A percentile compares a stretch with the other conserved stretches of the same genome.
phyloP scores from a whole-genome alignment of 2,888 invertebrate genomes.

The Parnassius glacialis region DNA sequence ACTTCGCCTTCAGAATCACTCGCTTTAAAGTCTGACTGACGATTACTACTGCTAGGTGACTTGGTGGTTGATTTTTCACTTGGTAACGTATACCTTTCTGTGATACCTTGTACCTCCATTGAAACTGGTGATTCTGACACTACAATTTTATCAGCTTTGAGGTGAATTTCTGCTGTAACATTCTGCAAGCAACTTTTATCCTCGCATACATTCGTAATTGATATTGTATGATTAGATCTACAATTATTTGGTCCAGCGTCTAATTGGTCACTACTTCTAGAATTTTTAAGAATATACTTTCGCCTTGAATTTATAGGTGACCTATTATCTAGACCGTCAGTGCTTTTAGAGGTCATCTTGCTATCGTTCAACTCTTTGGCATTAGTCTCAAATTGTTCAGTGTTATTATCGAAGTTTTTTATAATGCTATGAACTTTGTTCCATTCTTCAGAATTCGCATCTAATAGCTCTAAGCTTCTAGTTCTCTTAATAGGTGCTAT shows the following conservation, averaged over 20 bases:
- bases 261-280: conserved; percentile 68
- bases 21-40: conserved; percentile 44
- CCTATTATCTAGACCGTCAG: conserved; percentile 66
- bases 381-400: conserved; percentile 60
- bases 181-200: conserved; percentile 51
- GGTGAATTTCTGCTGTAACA: conserved; percentile 73
- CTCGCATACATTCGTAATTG: conserved; percentile 32
- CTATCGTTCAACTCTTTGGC: conserved; percentile 68
- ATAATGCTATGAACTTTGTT: conserved; percentile 63
- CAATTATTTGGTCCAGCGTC: conserved; percentile 60
- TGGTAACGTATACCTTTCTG: conserved; percentile 56
- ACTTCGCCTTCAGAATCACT: conserved; percentile 53
- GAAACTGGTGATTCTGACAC: conserved; percentile 67
- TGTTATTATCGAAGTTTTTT: conserved; percentile 62
- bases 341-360: conserved; percentile 75
- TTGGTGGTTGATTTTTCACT: conserved; percentile 60
- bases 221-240: conserved; percentile 36
- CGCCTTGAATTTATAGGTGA: conserved; percentile 58
- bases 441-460: conserved; percentile 72
- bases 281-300: conserved; percentile 58
- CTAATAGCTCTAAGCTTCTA: conserved; percentile 86
- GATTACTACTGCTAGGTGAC: conserved; percentile 53
- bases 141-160: conserved; percentile 63
- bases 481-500: conserved; percentile 84
- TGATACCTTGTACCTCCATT: conserved; percentile 55